phyloP scores from a whole-genome alignment of 2,113 vertebrate genomes.

The Scytalopus superciliaris region DNA sequence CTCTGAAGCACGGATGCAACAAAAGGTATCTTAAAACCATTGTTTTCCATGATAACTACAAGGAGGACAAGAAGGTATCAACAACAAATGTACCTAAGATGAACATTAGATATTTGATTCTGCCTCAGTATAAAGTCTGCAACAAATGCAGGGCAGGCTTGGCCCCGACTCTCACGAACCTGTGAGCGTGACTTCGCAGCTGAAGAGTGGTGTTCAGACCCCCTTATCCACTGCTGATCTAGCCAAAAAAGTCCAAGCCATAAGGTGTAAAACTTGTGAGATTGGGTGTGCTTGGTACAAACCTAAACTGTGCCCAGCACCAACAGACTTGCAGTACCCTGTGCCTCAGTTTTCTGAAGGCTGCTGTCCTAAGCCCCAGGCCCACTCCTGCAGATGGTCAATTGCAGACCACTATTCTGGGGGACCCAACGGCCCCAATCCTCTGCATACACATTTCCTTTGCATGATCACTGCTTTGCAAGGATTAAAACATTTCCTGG shows the following conservation, averaged over 20 bases:
- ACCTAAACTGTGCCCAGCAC: neutral
- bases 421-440: neutral
- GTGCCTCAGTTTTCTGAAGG: neutral
- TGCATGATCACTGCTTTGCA: neutral
- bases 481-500: neutral
- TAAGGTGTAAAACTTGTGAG: neutral
- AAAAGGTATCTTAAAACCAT: neutral
- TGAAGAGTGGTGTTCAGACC: neutral
- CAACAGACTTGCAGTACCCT: accelerated
- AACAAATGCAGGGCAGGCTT: neutral
- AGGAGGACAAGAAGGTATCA: neutral
- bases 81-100: neutral
- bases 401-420: neutral
- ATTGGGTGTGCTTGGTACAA: neutral
- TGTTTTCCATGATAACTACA: neutral
- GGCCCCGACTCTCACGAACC: accelerated
- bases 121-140: neutral
- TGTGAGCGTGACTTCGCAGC: neutral
- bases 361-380: neutral
- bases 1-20: accelerated
- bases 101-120: neutral
- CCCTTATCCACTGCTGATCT: neutral
- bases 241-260: neutral
- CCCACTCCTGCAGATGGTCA: neutral
- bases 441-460: neutral